These are phyloP conservation scores for Hippocampus barbouri DNA, from an alignment of 2,113 vertebrate genomes.

Conservation along the genomic window DNA sequence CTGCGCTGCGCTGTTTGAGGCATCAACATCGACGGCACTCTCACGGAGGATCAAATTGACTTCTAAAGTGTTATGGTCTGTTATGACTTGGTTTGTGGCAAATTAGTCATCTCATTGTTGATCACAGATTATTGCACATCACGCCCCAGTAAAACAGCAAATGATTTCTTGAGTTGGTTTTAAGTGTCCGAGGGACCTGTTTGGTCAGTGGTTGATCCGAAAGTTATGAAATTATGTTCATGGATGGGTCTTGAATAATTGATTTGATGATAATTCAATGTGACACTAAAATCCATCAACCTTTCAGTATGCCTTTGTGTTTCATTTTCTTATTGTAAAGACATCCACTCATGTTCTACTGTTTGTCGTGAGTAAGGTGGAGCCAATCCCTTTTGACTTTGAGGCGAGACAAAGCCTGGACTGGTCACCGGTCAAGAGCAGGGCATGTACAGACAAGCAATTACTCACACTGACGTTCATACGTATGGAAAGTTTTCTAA, in stretches of 20 bases:
- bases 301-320: background rate
- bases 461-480: background rate
- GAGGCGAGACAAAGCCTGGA: background rate
- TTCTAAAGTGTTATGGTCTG: background rate
- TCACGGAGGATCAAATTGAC: background rate
- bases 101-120: background rate
- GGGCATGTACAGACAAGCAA: background rate
- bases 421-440: background rate
- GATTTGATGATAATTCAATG: background rate
- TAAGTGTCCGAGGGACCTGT: background rate
- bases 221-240: background rate
- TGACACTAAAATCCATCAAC: background rate
- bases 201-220: background rate
- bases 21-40: slow-evolving; percentile 38
- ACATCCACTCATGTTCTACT: background rate
- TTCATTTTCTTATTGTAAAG: background rate
- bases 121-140: background rate
- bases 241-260: background rate
- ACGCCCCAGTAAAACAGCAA: background rate
- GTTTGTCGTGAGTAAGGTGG: background rate
- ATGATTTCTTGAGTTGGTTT: background rate
- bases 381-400: background rate
- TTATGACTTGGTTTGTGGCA: background rate
- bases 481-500: background rate
- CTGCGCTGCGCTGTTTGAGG: slow-evolving; percentile 21